phyloP scores from a whole-genome alignment of 2,797 vertebrate species.

The Diplodus sargus region DNA sequence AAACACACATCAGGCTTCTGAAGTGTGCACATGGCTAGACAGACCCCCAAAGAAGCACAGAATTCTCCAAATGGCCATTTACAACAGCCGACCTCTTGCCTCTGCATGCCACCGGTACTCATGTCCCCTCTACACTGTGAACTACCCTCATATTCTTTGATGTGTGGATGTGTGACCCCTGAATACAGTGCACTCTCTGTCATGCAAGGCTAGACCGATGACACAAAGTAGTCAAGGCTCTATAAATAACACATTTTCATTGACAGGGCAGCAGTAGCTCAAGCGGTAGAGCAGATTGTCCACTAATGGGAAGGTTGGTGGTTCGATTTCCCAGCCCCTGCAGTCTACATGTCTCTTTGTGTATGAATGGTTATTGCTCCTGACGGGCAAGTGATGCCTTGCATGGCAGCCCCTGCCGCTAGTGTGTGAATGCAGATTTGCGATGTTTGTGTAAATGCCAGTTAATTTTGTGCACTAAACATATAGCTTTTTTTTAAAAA shows the following conservation, averaged over 20 bases:
- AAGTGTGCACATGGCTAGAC: neutral
- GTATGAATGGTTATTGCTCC: too few species aligned
- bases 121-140: conserved; percentile 3
- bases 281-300: too few species aligned
- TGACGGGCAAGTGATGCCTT: too few species aligned
- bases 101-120: neutral
- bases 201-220: neutral
- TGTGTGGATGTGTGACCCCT: neutral
- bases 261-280: neutral
- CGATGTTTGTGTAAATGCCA: neutral
- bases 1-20: neutral
- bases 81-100: neutral
- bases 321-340: too few species aligned
- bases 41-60: neutral
- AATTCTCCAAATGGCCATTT: neutral
- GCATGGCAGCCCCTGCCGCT: too few species aligned
- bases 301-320: too few species aligned
- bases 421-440: too few species aligned
- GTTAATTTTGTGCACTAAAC: too few species aligned
- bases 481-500: too few species aligned
- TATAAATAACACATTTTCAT: neutral
- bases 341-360: too few species aligned
- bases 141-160: neutral
- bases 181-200: neutral
- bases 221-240: neutral